Conservation (phyloP, 2,113 vertebrate genomes). For the Sardina pilchardus region DNA sequence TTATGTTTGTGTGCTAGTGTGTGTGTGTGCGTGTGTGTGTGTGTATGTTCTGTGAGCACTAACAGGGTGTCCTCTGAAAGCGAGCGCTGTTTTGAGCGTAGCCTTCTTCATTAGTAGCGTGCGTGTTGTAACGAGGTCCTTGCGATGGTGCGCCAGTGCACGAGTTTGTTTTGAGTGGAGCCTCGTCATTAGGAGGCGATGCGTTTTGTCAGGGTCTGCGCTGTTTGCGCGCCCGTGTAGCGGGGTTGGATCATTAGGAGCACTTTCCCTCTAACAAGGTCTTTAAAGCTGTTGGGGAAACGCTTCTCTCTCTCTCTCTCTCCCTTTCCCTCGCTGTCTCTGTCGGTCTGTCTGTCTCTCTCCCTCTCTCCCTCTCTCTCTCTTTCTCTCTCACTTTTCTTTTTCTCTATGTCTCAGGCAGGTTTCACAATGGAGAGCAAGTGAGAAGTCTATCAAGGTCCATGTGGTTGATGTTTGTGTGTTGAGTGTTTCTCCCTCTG, state of each 20-base stretch:
- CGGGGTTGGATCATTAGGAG: constrained; percentile 71
- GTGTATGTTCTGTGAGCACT: constrained; percentile 26
- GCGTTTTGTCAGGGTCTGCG: constrained; percentile 34
- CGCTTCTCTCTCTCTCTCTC: background rate
- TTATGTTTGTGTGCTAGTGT: constrained; percentile 11
- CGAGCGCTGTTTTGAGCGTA: background rate
- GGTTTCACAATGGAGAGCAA: constrained; percentile 71
- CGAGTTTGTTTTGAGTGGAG: constrained; percentile 30
- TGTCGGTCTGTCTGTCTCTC: too few relatives aligned
- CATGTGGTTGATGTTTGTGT: background rate
- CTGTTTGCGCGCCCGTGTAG: constrained; percentile 58
- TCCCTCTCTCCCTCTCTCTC: background rate
- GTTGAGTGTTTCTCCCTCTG: background rate
- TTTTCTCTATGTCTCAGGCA: constrained; percentile 49
- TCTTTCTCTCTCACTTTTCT: background rate
- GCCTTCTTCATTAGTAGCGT: background rate
- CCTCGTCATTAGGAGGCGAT: constrained; percentile 31
- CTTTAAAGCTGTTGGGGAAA: constrained; percentile 74
- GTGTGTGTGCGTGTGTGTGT: constrained; percentile 57
- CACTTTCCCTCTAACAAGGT: constrained; percentile 69
- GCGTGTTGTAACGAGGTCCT: constrained; percentile 32
- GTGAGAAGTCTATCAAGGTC: constrained; percentile 72
- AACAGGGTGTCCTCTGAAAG: background rate
- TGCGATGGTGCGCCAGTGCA: constrained; percentile 20
- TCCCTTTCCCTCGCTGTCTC: background rate